Conservation (phyloP, 2,888 invertebrate species). For the Allolobophora icterica region DNA sequence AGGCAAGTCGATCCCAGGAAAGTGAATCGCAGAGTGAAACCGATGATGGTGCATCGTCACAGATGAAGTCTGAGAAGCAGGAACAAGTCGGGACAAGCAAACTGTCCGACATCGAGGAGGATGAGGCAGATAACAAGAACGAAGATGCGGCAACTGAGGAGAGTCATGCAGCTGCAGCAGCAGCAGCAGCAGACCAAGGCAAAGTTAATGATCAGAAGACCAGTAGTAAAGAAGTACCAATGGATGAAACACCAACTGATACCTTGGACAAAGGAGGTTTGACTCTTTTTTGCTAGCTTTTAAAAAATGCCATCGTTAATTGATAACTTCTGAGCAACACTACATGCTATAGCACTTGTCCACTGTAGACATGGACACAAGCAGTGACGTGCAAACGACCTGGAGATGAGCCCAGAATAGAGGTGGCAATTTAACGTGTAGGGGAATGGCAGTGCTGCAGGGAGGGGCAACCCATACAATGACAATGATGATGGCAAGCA, state of each 20-base stretch:
- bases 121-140: background rate
- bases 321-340: background rate
- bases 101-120: background rate
- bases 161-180: background rate
- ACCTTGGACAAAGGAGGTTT: background rate
- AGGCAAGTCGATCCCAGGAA: constrained; percentile 37
- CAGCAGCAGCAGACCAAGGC: background rate
- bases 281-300: background rate
- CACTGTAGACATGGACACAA: no score
- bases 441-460: no score
- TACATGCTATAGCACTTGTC: no score
- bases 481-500: no score
- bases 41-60: constrained; percentile 27
- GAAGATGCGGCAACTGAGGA: background rate
- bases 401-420: no score
- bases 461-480: no score
- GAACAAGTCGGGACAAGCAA: background rate
- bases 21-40: constrained; percentile 40
- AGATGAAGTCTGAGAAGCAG: background rate
- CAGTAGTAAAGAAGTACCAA: background rate
- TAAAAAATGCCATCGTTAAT: background rate
- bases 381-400: no score
- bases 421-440: no score
- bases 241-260: constrained; percentile 2
- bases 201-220: background rate